Evolutionary conservation across 2,113 vertebrate genomes (phyloP).

Genomic region (Catharus fuscescens): DNA sequence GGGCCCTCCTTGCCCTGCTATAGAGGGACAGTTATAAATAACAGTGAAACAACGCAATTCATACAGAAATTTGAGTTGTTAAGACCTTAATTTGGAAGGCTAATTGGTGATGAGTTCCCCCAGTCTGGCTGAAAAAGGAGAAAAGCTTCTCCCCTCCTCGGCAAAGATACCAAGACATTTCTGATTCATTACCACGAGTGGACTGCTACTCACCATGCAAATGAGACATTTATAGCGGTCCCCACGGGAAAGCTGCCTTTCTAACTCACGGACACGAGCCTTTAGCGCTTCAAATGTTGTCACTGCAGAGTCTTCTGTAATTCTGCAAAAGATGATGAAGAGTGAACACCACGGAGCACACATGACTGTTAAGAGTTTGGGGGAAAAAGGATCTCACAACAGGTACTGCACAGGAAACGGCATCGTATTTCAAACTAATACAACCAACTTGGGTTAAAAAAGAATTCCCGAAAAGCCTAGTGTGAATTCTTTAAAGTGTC

Average conservation of each 20-base stretch:
- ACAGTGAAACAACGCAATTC: not conserved
- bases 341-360: conserved; percentile 18
- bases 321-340: conserved; percentile 76
- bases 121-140: not conserved
- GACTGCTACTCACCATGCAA: conserved; percentile 92
- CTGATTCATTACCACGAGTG: conserved; percentile 67
- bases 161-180: conserved; percentile 48
- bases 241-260: conserved; percentile 96
- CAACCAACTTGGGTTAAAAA: not conserved
- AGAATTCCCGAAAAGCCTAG: not conserved
- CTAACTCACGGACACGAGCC: conserved; percentile 97
- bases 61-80: not conserved
- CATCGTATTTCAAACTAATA: not conserved
- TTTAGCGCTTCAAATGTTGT: conserved; percentile 98
- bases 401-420: not conserved
- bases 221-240: conserved; percentile 99
- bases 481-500: not conserved
- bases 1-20: not conserved
- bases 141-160: not conserved
- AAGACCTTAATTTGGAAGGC: not conserved
- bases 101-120: not conserved
- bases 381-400: not conserved
- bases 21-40: not conserved
- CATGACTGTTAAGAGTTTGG: not conserved
- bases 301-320: conserved; percentile 96